Percentiles rank a stretch among this genome's conserved stretches.
phyloP scores from a whole-genome alignment of 2,797 vertebrate genomes.

The Cynopterus sphinx region DNA sequence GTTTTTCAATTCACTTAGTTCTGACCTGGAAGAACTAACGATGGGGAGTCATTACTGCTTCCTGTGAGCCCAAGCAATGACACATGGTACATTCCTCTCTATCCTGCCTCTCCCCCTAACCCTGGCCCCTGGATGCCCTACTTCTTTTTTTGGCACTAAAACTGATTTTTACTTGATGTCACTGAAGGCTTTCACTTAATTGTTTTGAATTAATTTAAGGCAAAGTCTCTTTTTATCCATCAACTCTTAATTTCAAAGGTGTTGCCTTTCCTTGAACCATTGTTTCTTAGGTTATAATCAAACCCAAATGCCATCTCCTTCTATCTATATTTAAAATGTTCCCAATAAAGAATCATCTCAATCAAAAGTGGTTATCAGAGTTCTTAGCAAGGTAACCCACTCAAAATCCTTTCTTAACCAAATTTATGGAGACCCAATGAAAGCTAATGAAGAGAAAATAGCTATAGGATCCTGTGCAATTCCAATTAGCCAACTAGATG shows the following conservation, averaged over 20 bases:
- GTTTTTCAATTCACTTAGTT: not conserved
- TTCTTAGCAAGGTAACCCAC: not conserved
- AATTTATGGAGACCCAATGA: not conserved
- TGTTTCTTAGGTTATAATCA: not conserved
- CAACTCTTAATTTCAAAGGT: slow-evolving; percentile 8
- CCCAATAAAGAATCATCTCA: not conserved
- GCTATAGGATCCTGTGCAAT: not conserved
- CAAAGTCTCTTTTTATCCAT: not conserved
- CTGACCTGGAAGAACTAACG: not conserved
- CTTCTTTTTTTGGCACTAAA: not conserved
- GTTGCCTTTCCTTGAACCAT: not conserved
- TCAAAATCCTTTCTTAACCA: not conserved
- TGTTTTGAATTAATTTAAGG: not conserved
- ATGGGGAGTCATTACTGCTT: not conserved
- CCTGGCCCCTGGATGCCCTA: accelerated
- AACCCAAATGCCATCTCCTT: not conserved
- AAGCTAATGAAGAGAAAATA: not conserved
- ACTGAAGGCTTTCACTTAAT: not conserved
- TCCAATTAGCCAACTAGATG: not conserved
- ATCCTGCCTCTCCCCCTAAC: accelerated
- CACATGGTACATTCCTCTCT: accelerated
- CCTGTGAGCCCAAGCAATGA: not conserved
- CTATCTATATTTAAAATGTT: not conserved
- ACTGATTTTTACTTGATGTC: slow-evolving; percentile 26
- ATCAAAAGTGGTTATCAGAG: not conserved